These are phyloP conservation scores for Oxyura jamaicensis DNA, from an alignment of 2,113 vertebrate species.

Conservation along the genomic window DNA sequence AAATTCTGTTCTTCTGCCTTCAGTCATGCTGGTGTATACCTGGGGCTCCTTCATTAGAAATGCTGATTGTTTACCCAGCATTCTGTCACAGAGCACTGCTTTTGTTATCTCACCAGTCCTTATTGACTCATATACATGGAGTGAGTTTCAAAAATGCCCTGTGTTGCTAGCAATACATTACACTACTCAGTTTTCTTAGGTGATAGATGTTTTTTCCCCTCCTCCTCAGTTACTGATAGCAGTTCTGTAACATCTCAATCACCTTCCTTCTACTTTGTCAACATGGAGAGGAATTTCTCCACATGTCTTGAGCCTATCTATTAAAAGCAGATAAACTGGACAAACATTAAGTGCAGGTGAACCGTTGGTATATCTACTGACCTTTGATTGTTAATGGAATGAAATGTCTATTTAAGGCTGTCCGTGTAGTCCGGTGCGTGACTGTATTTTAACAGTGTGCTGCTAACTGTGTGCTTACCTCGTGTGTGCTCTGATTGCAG, in stretches of 20 bases:
- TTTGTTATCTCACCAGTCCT: neutral
- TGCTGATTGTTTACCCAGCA: neutral
- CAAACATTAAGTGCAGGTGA: neutral
- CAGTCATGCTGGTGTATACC: neutral
- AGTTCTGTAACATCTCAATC: neutral
- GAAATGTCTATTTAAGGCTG: neutral
- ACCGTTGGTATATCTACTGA: neutral
- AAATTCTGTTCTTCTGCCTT: neutral
- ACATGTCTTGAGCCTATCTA: neutral
- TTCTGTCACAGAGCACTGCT: neutral
- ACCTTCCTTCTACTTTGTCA: neutral
- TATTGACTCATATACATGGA: rapidly evolving
- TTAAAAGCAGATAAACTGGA: neutral
- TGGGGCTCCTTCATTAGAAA: neutral
- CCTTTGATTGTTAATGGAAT: neutral
- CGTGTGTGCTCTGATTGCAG: neutral
- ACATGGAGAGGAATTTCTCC: neutral
- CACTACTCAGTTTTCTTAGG: neutral
- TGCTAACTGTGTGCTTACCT: too few species aligned
- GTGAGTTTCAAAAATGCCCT: neutral
- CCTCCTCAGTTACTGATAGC: neutral
- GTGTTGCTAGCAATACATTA: neutral
- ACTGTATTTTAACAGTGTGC: neutral
- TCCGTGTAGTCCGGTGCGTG: neutral
- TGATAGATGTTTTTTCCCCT: neutral